Percentiles rank a stretch among this genome's conserved stretches.
Conservation (phyloP, 2,888 invertebrate genomes). For the Gymnosoma rotundatum region DNA sequence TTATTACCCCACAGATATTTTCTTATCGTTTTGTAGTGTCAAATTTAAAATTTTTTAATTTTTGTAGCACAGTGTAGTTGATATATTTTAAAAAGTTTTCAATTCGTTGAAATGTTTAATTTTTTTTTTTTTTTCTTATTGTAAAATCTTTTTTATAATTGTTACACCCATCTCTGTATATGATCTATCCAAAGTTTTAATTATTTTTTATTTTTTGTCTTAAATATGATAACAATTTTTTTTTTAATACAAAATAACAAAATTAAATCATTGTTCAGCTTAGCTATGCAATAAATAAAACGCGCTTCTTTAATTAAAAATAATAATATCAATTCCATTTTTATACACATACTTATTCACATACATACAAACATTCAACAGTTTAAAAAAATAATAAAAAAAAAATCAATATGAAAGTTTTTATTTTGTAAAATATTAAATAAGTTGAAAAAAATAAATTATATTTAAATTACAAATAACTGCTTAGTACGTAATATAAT, state of each 20-base stretch:
- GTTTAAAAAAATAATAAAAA: constrained; percentile 22
- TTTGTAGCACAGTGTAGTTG: background rate
- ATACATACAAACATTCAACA: constrained; percentile 4
- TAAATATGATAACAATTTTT: background rate
- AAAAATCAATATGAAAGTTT: constrained; percentile 51
- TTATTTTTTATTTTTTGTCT: constrained; percentile 3
- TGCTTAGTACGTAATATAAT: constrained; percentile 63
- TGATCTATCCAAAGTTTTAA: no score
- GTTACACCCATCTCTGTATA: constrained; percentile 23
- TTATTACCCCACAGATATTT: no score
- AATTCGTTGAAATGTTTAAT: background rate
- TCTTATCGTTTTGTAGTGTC: no score
- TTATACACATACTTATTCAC: background rate
- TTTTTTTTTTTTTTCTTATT: background rate
- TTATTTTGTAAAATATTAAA: constrained; percentile 69
- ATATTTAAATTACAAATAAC: constrained; percentile 53
- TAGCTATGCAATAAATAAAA: constrained; percentile 54
- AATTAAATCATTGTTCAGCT: constrained; percentile 24
- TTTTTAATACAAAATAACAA: constrained; percentile 4
- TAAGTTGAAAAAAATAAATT: constrained; percentile 51
- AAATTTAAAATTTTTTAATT: no score
- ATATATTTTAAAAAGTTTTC: background rate
- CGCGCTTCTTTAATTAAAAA: constrained; percentile 44
- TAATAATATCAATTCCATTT: constrained; percentile 37
- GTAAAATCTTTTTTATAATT: background rate